Evolutionary conservation across 2,888 invertebrate genomes (phyloP).

Genomic region (Chrysodeixis includens): DNA sequence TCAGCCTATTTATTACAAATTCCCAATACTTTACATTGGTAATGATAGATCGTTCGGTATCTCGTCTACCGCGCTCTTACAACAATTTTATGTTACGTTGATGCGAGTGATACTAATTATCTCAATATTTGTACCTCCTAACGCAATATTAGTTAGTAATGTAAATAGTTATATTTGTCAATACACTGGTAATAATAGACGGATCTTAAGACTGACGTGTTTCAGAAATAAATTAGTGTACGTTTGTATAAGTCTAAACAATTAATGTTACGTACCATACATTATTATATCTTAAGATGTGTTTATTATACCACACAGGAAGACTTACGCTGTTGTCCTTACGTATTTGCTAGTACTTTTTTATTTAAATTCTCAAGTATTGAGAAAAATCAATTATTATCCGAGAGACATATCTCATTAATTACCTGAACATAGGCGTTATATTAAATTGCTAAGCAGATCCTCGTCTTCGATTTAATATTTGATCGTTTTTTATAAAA

Average conservation of each 20-base stretch:
- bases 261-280: conserved; percentile 47
- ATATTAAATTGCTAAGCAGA: conserved; percentile 70
- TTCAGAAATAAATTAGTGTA: conserved; percentile 63
- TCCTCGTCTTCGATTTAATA: conserved; percentile 74
- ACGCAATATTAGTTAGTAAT: conserved; percentile 58
- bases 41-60: background rate
- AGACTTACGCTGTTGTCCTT: conserved; percentile 50
- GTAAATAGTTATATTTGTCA: conserved; percentile 60
- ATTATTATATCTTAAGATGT: conserved; percentile 78
- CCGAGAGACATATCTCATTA: conserved; percentile 57
- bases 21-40: background rate
- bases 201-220: conserved; percentile 83
- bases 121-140: conserved; percentile 47
- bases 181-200: conserved; percentile 79
- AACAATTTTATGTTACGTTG: conserved; percentile 3
- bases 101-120: conserved; percentile 38
- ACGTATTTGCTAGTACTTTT: conserved; percentile 29
- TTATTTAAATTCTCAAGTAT: conserved; percentile 33
- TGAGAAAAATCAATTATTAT: conserved; percentile 38
- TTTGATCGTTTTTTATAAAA: conserved; percentile 55
- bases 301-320: conserved; percentile 77
- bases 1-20: background rate
- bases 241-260: conserved; percentile 58
- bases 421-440: conserved; percentile 44
- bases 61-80: background rate